phyloP scores from a whole-genome alignment of 2,113 vertebrate genomes.

The Arvicanthis niloticus region DNA sequence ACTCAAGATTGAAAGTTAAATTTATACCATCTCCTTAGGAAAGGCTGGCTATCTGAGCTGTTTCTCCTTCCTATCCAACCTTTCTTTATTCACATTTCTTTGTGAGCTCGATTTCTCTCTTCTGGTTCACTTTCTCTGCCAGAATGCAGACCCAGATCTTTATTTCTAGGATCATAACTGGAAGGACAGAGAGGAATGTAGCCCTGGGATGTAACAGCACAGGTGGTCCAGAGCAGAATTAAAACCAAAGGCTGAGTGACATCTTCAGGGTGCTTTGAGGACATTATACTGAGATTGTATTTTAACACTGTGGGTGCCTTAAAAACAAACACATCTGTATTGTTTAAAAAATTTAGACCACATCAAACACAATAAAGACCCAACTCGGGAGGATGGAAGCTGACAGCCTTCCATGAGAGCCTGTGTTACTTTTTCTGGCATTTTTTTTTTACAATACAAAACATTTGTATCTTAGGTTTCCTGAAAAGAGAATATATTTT shows the following conservation, averaged over 20 bases:
- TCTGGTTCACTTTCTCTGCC: neutral
- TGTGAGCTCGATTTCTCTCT: constrained; percentile 58
- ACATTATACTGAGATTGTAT: constrained; percentile 27
- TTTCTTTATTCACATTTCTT: neutral
- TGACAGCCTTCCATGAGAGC: constrained; percentile 21
- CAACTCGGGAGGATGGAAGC: neutral
- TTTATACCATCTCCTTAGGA: neutral
- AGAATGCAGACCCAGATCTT: constrained; percentile 11
- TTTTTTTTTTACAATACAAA: constrained; percentile 59
- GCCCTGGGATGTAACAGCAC: neutral
- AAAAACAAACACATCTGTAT: neutral
- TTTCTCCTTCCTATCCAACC: neutral
- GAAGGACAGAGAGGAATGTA: constrained; percentile 14
- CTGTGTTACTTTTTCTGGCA: neutral
- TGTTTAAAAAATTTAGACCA: constrained; percentile 37
- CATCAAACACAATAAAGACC: constrained; percentile 51
- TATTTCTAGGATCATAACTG: neutral
- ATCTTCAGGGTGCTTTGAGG: neutral
- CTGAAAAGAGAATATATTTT: neutral
- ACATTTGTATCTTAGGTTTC: constrained; percentile 18
- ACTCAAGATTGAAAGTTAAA: constrained; percentile 24
- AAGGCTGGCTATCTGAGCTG: neutral
- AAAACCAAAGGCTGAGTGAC: constrained; percentile 40
- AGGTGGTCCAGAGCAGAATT: constrained; percentile 22
- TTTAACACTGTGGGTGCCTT: constrained; percentile 6